These are phyloP conservation scores for Barnardius zonarius DNA, from an alignment of 2,113 vertebrate genomes.

Conservation along the genomic window DNA sequence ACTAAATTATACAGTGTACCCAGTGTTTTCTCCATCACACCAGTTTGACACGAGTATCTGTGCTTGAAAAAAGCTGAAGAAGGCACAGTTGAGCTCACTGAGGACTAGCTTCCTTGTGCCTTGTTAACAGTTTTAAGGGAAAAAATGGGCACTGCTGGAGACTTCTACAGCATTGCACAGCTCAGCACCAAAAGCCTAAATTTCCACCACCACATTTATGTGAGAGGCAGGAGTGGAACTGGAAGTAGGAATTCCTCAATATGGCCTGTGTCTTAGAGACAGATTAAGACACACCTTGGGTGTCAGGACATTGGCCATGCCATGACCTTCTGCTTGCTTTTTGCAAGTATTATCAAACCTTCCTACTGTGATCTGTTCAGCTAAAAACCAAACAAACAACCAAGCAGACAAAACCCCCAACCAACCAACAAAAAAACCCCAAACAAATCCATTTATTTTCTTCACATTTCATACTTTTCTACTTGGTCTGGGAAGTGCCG, in stretches of 20 bases:
- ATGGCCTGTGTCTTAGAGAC: neutral
- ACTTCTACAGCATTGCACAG: neutral
- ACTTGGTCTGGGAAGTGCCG: neutral
- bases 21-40: neutral
- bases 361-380: neutral
- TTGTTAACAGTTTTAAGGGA: neutral
- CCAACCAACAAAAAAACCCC: neutral
- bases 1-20: neutral
- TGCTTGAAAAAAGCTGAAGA: neutral
- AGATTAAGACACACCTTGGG: neutral
- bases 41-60: neutral
- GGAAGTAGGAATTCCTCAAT: neutral
- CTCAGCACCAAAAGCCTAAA: neutral
- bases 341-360: neutral
- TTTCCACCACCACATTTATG: neutral
- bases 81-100: neutral
- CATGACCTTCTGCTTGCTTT: neutral
- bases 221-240: neutral
- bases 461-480: neutral
- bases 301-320: neutral
- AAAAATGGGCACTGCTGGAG: neutral
- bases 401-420: neutral
- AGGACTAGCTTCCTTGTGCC: neutral
- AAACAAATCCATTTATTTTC: neutral
- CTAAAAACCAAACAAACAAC: fast-evolving